These are phyloP conservation scores for Odontothrips loti DNA, from an alignment of 2,888 invertebrate genomes.

Conservation along the genomic window DNA sequence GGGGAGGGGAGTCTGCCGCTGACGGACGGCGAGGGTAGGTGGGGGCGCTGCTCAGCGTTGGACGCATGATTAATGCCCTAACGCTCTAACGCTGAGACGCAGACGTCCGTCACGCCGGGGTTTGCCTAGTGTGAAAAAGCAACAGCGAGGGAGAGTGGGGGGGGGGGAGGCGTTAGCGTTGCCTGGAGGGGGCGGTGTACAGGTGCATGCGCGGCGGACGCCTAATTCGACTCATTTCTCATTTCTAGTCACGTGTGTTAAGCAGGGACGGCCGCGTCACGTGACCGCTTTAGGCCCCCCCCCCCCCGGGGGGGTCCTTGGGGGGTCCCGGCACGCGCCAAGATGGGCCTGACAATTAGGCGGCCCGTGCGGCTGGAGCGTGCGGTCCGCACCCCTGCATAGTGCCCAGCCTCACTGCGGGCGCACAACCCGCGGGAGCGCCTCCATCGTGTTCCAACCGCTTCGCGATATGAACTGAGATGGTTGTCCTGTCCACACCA, in stretches of 20 bases:
- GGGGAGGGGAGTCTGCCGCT: neutral
- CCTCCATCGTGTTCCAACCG: too few relatives aligned
- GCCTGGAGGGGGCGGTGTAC: neutral
- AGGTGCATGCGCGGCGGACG: neutral
- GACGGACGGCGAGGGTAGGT: neutral
- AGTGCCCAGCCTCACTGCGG: too few relatives aligned
- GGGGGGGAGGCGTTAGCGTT: neutral
- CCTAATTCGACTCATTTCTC: neutral
- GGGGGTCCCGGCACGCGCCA: too few relatives aligned
- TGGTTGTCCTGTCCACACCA: too few relatives aligned
- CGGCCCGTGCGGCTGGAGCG: too few relatives aligned
- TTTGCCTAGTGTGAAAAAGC: neutral
- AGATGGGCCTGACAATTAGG: too few relatives aligned
- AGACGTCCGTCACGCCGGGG: neutral
- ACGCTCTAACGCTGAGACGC: neutral
- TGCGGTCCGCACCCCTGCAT: too few relatives aligned
- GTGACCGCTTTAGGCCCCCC: too few relatives aligned
- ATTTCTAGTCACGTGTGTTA: neutral
- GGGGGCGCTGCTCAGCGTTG: neutral
- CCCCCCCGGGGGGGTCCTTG: too few relatives aligned
- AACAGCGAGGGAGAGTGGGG: neutral
- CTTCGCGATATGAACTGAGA: too few relatives aligned
- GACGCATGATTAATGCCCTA: constrained; percentile 15
- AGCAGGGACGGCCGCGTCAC: neutral
- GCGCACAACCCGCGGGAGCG: too few relatives aligned